phyloP scores from a whole-genome alignment of 1,140 invertebrate species.

The Papilio aristodemus region DNA sequence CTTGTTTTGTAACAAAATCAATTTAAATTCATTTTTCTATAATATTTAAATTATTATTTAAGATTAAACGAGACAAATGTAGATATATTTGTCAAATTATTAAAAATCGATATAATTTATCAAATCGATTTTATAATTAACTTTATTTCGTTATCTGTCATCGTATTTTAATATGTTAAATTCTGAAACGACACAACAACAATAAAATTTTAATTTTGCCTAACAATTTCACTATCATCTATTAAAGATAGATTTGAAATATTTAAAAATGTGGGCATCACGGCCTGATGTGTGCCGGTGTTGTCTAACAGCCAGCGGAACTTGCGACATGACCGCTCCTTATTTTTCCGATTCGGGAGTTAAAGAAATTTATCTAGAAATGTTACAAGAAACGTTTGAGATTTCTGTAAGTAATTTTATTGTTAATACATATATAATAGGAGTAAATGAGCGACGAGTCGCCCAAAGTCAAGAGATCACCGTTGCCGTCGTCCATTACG shows the following conservation, averaged over 20 bases:
- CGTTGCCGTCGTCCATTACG: no score
- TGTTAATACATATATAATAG: no score
- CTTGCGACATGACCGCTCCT: conserved; percentile 41
- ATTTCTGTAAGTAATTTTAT: conserved; percentile 41
- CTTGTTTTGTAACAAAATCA: no score
- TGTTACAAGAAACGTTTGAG: conserved; percentile 45
- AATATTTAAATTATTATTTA: no score
- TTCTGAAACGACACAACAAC: no score
- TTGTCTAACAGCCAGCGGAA: conserved; percentile 44
- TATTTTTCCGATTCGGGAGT: conserved; percentile 43
- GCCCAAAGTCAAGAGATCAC: no score
- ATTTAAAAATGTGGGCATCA: conserved; percentile 38
- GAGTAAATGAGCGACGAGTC: no score
- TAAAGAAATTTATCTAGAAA: conserved; percentile 45
- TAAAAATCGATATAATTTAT: neutral
- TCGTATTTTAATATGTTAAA: no score
- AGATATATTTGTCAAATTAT: neutral
- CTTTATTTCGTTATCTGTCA: neutral
- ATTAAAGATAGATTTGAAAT: conserved; percentile 38
- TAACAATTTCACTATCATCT: neutral
- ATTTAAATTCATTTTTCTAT: no score
- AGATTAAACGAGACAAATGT: no score
- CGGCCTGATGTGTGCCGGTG: conserved; percentile 49
- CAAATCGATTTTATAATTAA: neutral
- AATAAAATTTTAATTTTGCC: no score